Percentiles rank a stretch among this genome's conserved stretches.
phyloP scores from a whole-genome alignment of 2,113 vertebrate genomes.

The Corydoras sp. region DNA sequence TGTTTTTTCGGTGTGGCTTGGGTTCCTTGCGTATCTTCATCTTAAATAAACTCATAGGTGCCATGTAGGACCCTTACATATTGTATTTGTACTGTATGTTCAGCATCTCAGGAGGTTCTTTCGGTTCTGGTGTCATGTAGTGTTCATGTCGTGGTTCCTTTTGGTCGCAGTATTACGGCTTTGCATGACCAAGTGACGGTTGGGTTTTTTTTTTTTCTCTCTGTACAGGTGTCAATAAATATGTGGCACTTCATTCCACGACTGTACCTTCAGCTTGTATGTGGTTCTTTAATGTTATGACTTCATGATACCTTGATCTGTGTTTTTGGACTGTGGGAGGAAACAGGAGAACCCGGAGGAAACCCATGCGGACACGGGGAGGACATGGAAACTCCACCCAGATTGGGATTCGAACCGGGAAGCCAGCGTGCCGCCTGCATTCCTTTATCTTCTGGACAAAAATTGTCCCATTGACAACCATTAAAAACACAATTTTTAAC shows the following conservation, averaged over 20 bases:
- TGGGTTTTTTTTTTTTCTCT: constrained; percentile 51
- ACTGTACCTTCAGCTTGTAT: constrained; percentile 6
- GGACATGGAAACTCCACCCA: too few species aligned
- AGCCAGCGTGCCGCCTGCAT: too few species aligned
- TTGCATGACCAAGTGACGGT: constrained; percentile 70
- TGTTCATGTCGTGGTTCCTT: constrained; percentile 66
- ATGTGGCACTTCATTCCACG: constrained; percentile 51
- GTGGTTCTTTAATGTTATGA: constrained; percentile 13
- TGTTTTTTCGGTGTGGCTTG: constrained; percentile 40
- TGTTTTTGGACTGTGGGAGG: too few species aligned
- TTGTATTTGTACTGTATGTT: constrained; percentile 53
- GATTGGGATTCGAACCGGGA: too few species aligned
- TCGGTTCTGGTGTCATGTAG: constrained; percentile 61
- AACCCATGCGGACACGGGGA: too few species aligned
- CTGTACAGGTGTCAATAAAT: constrained; percentile 69
- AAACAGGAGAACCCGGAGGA: too few species aligned
- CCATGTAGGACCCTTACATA: constrained; percentile 53
- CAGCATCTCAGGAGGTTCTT: constrained; percentile 62
- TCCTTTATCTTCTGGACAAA: too few species aligned
- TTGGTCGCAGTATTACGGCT: constrained; percentile 63
- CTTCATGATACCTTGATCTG: too few species aligned
- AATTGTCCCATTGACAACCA: too few species aligned
- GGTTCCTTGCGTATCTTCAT: constrained; percentile 35
- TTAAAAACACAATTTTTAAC: too few species aligned
- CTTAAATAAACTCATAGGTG: constrained; percentile 49